Evolutionary conservation across 2,113 vertebrate species (phyloP), one percentile per base, ranked within the genome.

Genomic region (Engystomops pustulosus): DNA sequence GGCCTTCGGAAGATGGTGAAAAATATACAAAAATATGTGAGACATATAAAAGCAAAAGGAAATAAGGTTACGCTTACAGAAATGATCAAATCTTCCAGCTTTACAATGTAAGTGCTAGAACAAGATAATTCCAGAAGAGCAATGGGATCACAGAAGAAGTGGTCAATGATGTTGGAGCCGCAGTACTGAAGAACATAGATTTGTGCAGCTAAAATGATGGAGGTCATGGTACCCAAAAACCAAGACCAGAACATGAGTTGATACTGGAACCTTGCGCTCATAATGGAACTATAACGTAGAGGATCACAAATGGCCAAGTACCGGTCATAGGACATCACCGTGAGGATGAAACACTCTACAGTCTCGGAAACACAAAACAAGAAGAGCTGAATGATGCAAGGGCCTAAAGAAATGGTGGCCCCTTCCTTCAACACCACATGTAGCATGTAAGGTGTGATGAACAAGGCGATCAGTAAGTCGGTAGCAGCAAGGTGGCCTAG

Each of bases 311-410:
- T 45, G 75, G 83, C 83, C 75, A 85, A 18, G 9, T 88, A 86
- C 2, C 53, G 20, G 27, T 87, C 88, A 58, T 86, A 87, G n/a
- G 86, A 88, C 88, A 88, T 87, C 67, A 85, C 20, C 0, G 85
- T 34, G 14, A 88, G 76, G 1, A 88, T 47, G 3, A 75, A 87
- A 78, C 85, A 83, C 36, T 86, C 86, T n/a, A 72, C 38, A 4
- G 38, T 47, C 30, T 44, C 55, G 4, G 51, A 62, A 12, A 44
- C 41, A 18, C 81, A 72, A 83, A 45, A 75, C 10, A 69, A 15
- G 6, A 45, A 32, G 1, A 83, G 11, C 41, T 83, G 81, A 36
- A 45, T 27, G 20, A 83, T 20, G n/a, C 81, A 83, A 36, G 38
- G 53, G 65, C 41, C 23, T 25, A 83, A n/a, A 49, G 81, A 34